phyloP scores from a whole-genome alignment of 1,140 invertebrate species.

The Trachelipus rathkii region DNA sequence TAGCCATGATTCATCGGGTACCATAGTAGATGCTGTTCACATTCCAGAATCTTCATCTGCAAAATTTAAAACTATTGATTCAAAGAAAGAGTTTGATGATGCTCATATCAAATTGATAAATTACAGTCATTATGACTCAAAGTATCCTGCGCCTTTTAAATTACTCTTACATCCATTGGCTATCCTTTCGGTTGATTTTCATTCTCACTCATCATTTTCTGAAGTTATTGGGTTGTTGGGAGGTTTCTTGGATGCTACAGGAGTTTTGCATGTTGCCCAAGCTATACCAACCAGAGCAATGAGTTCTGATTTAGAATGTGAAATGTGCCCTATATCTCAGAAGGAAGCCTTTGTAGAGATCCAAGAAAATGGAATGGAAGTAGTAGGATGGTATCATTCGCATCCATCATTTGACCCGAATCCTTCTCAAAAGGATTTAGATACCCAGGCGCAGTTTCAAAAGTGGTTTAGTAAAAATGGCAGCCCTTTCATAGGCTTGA shows the following conservation, averaged over 20 bases:
- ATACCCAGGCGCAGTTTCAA: constrained; percentile 59
- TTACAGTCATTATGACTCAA: constrained; percentile 55
- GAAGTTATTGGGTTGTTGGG: constrained; percentile 71
- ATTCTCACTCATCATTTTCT: constrained; percentile 62
- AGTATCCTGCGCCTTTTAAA: constrained; percentile 58
- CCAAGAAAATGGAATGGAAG: constrained; percentile 51
- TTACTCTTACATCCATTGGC: constrained; percentile 59
- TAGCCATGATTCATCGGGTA: constrained; percentile 58
- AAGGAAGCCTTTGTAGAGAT: constrained; percentile 57
- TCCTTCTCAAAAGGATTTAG: constrained; percentile 60
- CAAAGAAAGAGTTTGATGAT: constrained; percentile 38
- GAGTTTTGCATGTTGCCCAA: constrained; percentile 52
- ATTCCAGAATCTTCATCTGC: constrained; percentile 49
- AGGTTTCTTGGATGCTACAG: constrained; percentile 52
- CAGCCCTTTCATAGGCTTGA: constrained; percentile 58
- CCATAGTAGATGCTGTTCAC: constrained; percentile 53
- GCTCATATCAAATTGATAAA: constrained; percentile 53
- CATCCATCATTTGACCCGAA: constrained; percentile 62
- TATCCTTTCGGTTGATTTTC: constrained; percentile 63
- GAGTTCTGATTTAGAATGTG: constrained; percentile 64
- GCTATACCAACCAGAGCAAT: constrained; percentile 59
- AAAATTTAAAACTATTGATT: constrained; percentile 24
- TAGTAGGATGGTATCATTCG: constrained; percentile 65
- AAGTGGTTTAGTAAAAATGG: constrained; percentile 57
- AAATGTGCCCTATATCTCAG: constrained; percentile 70